Percentiles rank a stretch among this genome's conserved stretches.
These are phyloP conservation scores for Pygmarrhopalites habei DNA, from an alignment of 1,140 invertebrate species.

Conservation along the genomic window DNA sequence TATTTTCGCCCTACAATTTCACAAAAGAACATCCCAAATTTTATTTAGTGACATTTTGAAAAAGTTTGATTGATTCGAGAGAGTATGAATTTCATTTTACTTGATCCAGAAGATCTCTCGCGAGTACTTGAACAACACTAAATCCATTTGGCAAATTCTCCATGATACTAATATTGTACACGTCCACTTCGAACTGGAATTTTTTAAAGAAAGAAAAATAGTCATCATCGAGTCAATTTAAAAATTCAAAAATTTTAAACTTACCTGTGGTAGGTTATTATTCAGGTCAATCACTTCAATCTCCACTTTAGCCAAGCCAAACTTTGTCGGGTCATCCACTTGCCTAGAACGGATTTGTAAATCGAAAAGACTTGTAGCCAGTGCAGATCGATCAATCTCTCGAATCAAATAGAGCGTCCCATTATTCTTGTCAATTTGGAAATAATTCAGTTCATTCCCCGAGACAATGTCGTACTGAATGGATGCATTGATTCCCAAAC, in stretches of 20 bases:
- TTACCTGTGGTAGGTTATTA: slow-evolving; percentile 55
- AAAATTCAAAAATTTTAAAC: too few species aligned
- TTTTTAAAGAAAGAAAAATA: slow-evolving; percentile 41
- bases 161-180: slow-evolving; percentile 84
- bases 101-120: slow-evolving; percentile 52
- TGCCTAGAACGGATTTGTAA: slow-evolving; percentile 70
- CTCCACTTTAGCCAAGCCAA: slow-evolving; percentile 63
- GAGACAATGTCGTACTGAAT: slow-evolving; percentile 66
- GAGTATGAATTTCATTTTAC: too few species aligned
- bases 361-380: slow-evolving; percentile 64
- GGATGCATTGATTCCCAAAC: slow-evolving; percentile 56
- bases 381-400: slow-evolving; percentile 68
- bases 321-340: slow-evolving; percentile 66
- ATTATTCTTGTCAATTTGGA: slow-evolving; percentile 62
- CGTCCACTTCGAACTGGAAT: slow-evolving; percentile 68
- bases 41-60: too few species aligned
- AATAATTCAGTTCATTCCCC: slow-evolving; percentile 63
- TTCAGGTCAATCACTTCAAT: slow-evolving; percentile 72
- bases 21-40: slow-evolving; percentile 1
- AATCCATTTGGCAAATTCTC: slow-evolving; percentile 81
- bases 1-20: slow-evolving; percentile 59
- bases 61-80: too few species aligned
- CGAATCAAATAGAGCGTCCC: slow-evolving; percentile 66
- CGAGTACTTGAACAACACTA: slow-evolving; percentile 72
- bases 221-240: too few species aligned